Percentiles rank a stretch among this genome's conserved stretches.
These are phyloP conservation scores for Xenopus petersii DNA, from an alignment of 2,797 vertebrate species.

Conservation along the genomic window DNA sequence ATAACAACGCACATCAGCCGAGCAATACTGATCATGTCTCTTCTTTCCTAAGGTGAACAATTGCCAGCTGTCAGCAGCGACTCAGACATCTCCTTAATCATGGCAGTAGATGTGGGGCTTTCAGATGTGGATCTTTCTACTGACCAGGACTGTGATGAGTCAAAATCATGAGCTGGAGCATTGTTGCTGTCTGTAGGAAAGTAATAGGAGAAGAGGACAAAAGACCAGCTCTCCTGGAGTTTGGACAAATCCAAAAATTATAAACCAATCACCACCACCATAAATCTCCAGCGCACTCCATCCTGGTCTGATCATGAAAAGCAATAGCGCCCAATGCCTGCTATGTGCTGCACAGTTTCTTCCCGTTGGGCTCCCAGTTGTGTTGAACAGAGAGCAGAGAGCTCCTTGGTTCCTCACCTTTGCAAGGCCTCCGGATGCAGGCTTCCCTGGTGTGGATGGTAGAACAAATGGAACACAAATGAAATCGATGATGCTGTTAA, in stretches of 20 bases:
- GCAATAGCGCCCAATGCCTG: conserved; percentile 69
- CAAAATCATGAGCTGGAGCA: conserved; percentile 75
- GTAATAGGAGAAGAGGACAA: conserved; percentile 50
- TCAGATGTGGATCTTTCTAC: conserved; percentile 80
- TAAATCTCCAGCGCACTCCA: conserved; percentile 57
- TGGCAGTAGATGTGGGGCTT: conserved; percentile 78
- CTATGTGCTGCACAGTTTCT: conserved; percentile 54
- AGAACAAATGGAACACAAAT: conserved; percentile 46
- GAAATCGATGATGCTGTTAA: conserved; percentile 51
- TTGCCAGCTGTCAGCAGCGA: conserved; percentile 85
- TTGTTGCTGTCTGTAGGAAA: conserved; percentile 31
- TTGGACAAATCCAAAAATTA: conserved; percentile 57
- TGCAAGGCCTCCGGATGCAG: conserved; percentile 42
- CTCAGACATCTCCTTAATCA: conserved; percentile 83
- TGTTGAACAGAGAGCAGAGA: conserved; percentile 50
- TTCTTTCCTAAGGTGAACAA: conserved; percentile 76
- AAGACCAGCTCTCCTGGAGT: conserved; percentile 51
- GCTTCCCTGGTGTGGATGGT: conserved; percentile 55
- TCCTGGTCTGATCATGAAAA: conserved; percentile 60
- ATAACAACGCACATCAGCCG: too few species aligned
- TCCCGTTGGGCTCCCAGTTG: conserved; percentile 44
- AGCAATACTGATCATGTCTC: too few species aligned
- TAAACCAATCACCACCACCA: conserved; percentile 49
- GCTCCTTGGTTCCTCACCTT: conserved; percentile 42
- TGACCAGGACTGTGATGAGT: conserved; percentile 77